phyloP scores from a whole-genome alignment of 2,888 invertebrate genomes.

The Thyatira batis region DNA sequence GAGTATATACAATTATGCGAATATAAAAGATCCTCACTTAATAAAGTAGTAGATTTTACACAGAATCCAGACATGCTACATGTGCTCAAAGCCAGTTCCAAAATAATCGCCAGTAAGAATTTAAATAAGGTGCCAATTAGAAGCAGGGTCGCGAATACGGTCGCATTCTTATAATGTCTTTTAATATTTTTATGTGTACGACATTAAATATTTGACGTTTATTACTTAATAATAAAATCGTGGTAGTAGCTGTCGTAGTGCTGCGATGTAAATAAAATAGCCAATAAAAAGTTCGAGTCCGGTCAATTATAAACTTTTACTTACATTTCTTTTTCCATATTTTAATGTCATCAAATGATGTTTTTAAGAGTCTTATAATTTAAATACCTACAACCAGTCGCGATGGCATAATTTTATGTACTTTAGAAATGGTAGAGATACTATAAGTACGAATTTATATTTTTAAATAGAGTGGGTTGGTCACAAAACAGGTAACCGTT shows the following conservation, averaged over 20 bases:
- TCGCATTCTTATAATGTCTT: slow-evolving; percentile 56
- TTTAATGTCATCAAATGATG: no score
- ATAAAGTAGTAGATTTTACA: slow-evolving; percentile 74
- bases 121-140: slow-evolving; percentile 78
- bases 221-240: slow-evolving; percentile 56
- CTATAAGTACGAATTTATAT: no score
- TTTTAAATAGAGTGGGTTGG: no score
- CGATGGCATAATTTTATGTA: no score
- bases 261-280: slow-evolving; percentile 16
- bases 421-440: no score
- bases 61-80: slow-evolving; percentile 61
- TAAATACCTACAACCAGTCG: no score
- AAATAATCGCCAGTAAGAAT: slow-evolving; percentile 68
- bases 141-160: slow-evolving; percentile 48
- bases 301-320: background rate
- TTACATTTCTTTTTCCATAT: background rate
- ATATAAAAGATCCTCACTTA: slow-evolving; percentile 67
- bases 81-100: slow-evolving; percentile 53
- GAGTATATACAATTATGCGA: slow-evolving; percentile 60
- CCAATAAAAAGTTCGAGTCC: slow-evolving; percentile 23
- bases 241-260: slow-evolving; percentile 19
- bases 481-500: no score
- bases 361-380: no score
- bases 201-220: slow-evolving; percentile 58
- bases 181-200: slow-evolving; percentile 59